Conservation (phyloP, 1,140 invertebrate genomes). For the Armadillidium nasatum region DNA sequence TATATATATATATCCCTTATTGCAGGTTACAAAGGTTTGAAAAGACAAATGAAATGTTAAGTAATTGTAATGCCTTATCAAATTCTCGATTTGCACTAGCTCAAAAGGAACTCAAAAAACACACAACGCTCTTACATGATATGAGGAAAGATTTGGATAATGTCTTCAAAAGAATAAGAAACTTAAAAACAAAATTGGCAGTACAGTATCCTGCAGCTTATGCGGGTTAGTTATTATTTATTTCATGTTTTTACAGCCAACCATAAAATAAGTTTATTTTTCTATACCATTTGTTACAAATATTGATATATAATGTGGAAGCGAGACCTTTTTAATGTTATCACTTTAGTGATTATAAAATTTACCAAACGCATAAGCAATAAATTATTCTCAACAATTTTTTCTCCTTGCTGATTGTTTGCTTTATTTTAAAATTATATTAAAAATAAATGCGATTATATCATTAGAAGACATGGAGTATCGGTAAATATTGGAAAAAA, state of each 20-base stretch:
- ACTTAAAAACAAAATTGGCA: conserved; percentile 73
- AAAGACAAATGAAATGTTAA: conserved; percentile 95
- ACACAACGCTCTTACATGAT: conserved; percentile 69
- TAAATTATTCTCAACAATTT: too few relatives aligned
- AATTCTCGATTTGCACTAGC: conserved; percentile 72
- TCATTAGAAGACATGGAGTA: too few relatives aligned
- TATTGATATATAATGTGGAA: too few relatives aligned
- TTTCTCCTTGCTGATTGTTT: too few relatives aligned
- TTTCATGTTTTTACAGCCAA: not conserved
- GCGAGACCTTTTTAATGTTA: too few relatives aligned
- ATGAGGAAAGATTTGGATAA: conserved; percentile 61
- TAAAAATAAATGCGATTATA: too few relatives aligned
- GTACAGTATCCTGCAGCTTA: conserved; percentile 84
- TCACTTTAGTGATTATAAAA: too few relatives aligned
- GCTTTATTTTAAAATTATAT: too few relatives aligned
- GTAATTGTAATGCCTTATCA: conserved; percentile 87
- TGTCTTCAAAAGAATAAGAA: conserved; percentile 59
- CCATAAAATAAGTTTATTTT: too few relatives aligned
- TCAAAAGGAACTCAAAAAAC: conserved; percentile 78
- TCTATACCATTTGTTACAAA: too few relatives aligned
- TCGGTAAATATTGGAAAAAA: too few relatives aligned
- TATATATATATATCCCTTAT: conserved; percentile 31
- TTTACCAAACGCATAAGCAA: too few relatives aligned
- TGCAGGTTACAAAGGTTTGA: conserved; percentile 88
- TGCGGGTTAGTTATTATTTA: conserved; percentile 50